Percentiles rank a stretch among this genome's conserved stretches.
Evolutionary conservation across 2,888 invertebrate genomes (phyloP).

Genomic region (Eupithecia abbreviata): DNA sequence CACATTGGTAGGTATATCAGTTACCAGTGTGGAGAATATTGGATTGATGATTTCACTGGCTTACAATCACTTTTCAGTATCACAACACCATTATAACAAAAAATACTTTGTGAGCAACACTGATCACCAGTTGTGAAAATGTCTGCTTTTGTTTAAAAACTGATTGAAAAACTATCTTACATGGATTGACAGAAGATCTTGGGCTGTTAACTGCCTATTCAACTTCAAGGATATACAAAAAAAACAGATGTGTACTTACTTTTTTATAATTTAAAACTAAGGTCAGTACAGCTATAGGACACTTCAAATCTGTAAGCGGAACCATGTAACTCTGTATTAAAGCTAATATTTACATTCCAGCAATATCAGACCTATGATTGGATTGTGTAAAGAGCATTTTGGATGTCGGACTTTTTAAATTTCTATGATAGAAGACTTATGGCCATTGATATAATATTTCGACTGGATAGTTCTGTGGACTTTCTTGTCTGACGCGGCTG

Average conservation of each 20-base stretch:
- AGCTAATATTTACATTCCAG: conserved; percentile 84
- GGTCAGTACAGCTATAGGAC: conserved; percentile 80
- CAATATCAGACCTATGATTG: conserved; percentile 79
- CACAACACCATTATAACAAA: conserved; percentile 55
- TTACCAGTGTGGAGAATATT: conserved; percentile 51
- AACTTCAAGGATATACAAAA: conserved; percentile 41
- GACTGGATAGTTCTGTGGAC: conserved; percentile 58
- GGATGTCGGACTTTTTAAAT: conserved; percentile 79
- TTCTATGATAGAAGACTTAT: conserved; percentile 72
- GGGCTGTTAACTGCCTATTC: conserved; percentile 54
- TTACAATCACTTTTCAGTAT: conserved; percentile 81
- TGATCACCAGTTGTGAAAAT: conserved; percentile 56
- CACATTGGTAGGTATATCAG: conserved; percentile 61
- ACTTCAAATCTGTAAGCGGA: conserved; percentile 69
- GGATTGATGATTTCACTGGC: conserved; percentile 72
- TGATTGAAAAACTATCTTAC: conserved; percentile 42
- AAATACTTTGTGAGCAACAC: conserved; percentile 1
- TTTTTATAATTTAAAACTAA: conserved; percentile 60
- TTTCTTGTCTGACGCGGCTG: conserved; percentile 55
- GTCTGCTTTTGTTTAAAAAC: conserved; percentile 38
- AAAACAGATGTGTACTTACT: conserved; percentile 55
- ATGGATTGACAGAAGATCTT: conserved; percentile 46
- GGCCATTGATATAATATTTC: conserved; percentile 65
- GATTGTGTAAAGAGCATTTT: conserved; percentile 78
- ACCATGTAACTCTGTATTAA: conserved; percentile 77